phyloP scores from a whole-genome alignment of 2,797 vertebrate species.

The Pseudotriccus pelzelni region DNA sequence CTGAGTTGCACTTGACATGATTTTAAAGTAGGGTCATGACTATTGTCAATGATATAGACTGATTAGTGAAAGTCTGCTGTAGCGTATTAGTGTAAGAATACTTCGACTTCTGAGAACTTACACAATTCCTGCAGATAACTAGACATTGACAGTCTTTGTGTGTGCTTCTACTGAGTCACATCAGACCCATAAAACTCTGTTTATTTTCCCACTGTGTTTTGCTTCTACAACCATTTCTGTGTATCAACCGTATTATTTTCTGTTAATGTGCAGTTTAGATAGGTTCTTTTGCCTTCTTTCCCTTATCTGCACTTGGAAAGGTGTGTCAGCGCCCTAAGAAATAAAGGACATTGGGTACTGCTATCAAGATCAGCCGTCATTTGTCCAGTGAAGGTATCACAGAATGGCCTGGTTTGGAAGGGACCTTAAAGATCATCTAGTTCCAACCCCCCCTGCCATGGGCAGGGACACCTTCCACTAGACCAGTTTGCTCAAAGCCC shows the following conservation, averaged over 20 bases:
- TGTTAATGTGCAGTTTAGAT: background rate
- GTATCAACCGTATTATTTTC: background rate
- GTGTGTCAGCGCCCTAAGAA: background rate
- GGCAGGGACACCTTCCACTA: background rate
- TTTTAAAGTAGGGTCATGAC: background rate
- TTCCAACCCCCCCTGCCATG: background rate
- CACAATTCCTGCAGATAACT: no score
- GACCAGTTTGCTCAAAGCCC: background rate
- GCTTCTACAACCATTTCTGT: background rate
- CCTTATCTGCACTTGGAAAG: background rate
- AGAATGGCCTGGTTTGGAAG: background rate
- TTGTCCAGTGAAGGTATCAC: background rate
- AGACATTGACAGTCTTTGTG: no score
- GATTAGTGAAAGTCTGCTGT: background rate
- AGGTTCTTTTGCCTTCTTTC: background rate
- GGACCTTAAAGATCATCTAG: background rate
- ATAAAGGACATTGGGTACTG: background rate
- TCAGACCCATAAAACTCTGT: background rate
- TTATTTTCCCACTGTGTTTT: background rate
- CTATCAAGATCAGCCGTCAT: background rate
- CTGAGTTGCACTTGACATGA: background rate
- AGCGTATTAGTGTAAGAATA: background rate
- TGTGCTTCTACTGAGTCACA: background rate
- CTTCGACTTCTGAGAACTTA: background rate
- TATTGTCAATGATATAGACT: background rate